Base-by-base conservation (phyloP, 2,888 invertebrate genomes). In the Limnephilus marmoratus region DNA sequence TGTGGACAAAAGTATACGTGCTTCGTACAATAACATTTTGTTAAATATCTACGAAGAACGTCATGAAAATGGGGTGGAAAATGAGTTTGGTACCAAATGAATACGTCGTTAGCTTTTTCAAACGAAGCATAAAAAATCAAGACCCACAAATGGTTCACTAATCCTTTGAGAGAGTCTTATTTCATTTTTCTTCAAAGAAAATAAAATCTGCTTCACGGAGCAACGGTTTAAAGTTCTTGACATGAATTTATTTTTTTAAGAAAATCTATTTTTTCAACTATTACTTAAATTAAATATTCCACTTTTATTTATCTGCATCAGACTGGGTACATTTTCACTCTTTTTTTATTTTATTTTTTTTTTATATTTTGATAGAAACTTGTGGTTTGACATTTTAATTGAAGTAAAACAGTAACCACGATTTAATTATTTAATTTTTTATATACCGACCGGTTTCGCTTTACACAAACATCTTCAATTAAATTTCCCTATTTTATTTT, bases 81-180 rank as follows among this genome's bases (percentile, higher is more conserved):
- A 68, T 24, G 68, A 68, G 24, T 24, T 68, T 68, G 24, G 68
- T 68, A n/a, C 24, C n/a, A 68, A 68, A 24, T 68, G 68, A 68
- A 68, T 68, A 68, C 68, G 68, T 68, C 68, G 68, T 68, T 68
- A 68, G 68, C 68, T 68, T 68, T 68, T 68, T 68, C 68, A 68
- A 68, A 68, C 68, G 68, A 68, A 68, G 68, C 24, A 68, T 68
- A 68, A 68, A 68, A 68, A 68, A 68, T 68, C 68, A 68, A 68
- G 24, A 68, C 24, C 68, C 24, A 68, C 68, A 24, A 68, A 68
- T 68, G 68, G 68, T 68, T 68, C n/a, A 68, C 68, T 68, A 68
- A 68, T 68, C 68, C 68, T 68, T 24, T 24, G n/a, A 68, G 68
- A 68, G 24, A 68, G 24, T n/a, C n/a, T 24, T n/a, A n/a, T 68